phyloP scores from a whole-genome alignment of 2,113 vertebrate genomes.

The Smithornis capensis region DNA sequence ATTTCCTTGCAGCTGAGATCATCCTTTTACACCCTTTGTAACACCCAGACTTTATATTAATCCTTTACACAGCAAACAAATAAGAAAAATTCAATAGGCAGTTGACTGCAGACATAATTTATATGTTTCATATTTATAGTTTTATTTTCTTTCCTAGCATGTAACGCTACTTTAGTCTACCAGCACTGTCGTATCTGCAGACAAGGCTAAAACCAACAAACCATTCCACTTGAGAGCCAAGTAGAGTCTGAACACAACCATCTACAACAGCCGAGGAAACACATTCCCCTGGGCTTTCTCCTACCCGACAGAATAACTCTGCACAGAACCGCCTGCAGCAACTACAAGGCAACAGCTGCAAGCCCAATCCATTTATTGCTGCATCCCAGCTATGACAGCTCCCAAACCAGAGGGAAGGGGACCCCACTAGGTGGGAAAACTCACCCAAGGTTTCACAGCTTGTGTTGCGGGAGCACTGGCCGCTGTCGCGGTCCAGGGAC shows the following conservation, averaged over 20 bases:
- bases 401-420: accelerated
- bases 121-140: not conserved
- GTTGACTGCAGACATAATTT: not conserved
- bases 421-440: not conserved
- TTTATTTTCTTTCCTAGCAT: not conserved
- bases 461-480: conserved; percentile 97
- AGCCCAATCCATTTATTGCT: not conserved
- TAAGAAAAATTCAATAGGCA: not conserved
- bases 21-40: not conserved
- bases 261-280: not conserved
- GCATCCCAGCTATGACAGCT: not conserved
- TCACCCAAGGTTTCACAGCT: conserved; percentile 97
- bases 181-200: not conserved
- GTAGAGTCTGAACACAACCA: not conserved
- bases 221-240: not conserved
- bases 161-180: not conserved
- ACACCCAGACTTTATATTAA: not conserved
- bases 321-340: not conserved
- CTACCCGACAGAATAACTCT: not conserved
- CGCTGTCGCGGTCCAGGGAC: conserved; percentile 93
- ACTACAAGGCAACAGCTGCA: not conserved
- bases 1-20: not conserved
- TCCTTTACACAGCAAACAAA: not conserved
- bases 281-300: not conserved
- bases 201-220: not conserved